phyloP scores from a whole-genome alignment of 2,113 vertebrate genomes.

The Psettodes erumei region DNA sequence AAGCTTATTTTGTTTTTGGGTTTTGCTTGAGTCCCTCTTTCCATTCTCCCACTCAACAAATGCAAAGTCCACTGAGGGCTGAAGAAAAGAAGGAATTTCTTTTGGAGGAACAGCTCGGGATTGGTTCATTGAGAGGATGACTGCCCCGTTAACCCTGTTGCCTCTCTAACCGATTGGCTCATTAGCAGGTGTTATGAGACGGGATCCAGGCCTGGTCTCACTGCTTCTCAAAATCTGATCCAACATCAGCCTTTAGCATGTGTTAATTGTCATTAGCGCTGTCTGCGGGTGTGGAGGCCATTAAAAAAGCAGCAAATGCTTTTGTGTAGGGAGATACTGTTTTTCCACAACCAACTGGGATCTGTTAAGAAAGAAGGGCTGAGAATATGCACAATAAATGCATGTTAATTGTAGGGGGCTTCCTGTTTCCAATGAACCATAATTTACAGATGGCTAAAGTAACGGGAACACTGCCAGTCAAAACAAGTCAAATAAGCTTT shows the following conservation, averaged over 20 bases:
- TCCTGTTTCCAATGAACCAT: conserved; percentile 61
- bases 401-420: conserved; percentile 62
- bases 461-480: conserved; percentile 49
- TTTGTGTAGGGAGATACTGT: conserved; percentile 7
- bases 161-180: conserved; percentile 68
- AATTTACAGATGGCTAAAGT: conserved; percentile 46
- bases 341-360: conserved; percentile 39
- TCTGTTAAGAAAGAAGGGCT: conserved; percentile 55
- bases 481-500: conserved; percentile 49
- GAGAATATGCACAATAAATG: conserved; percentile 59
- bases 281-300: conserved; percentile 56
- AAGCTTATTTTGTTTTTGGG: conserved; percentile 49
- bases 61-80: conserved; percentile 33
- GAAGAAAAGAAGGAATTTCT: conserved; percentile 58
- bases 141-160: conserved; percentile 48
- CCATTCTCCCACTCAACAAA: conserved; percentile 51
- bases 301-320: conserved; percentile 63
- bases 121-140: conserved; percentile 44
- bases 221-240: conserved; percentile 57
- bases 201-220: conserved; percentile 57
- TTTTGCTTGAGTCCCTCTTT: conserved; percentile 46
- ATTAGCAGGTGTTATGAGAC: conserved; percentile 82
- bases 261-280: conserved; percentile 76
- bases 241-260: conserved; percentile 71
- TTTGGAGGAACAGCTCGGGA: conserved; percentile 29